phyloP scores from a whole-genome alignment of 64 coral and sea anemone species.

The Catalaphyllia jardinei region DNA sequence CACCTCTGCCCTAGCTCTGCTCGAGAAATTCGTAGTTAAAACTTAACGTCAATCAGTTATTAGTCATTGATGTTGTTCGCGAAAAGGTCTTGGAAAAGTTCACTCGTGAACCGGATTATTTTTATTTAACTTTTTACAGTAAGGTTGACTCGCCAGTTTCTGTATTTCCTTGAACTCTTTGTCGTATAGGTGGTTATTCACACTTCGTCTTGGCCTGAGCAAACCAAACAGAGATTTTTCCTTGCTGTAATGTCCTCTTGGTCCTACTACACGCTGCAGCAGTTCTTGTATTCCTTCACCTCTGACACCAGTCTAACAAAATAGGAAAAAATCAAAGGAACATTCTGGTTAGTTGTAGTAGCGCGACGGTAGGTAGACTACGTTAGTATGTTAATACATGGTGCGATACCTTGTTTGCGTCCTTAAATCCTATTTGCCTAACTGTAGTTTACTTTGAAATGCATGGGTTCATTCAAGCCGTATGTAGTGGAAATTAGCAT shows the following conservation, averaged over 20 bases:
- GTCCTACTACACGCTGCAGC: constrained; percentile 17
- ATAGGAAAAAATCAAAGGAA: neutral
- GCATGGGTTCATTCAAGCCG: too few relatives aligned
- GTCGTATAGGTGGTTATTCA: neutral
- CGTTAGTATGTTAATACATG: too few relatives aligned
- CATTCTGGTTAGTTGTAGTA: too few relatives aligned
- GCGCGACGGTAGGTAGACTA: too few relatives aligned
- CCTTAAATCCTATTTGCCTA: too few relatives aligned
- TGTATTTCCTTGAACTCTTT: constrained; percentile 11
- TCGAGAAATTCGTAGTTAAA: too few relatives aligned
- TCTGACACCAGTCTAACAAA: constrained; percentile 2
- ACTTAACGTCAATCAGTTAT: too few relatives aligned
- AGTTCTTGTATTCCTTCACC: constrained; percentile 41
- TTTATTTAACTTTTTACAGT: neutral
- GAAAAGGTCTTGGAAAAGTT: neutral
- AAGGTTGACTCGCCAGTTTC: neutral
- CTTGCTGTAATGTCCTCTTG: neutral
- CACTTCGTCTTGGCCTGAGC: neutral
- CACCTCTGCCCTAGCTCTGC: too few relatives aligned
- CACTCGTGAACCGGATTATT: neutral
- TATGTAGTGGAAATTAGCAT: too few relatives aligned
- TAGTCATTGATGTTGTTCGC: too few relatives aligned
- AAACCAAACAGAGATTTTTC: neutral
- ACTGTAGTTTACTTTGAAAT: too few relatives aligned
- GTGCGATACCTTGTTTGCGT: too few relatives aligned